phyloP scores from a whole-genome alignment of 1,140 invertebrate species.

The Pseudomyrmex flavicornis region DNA sequence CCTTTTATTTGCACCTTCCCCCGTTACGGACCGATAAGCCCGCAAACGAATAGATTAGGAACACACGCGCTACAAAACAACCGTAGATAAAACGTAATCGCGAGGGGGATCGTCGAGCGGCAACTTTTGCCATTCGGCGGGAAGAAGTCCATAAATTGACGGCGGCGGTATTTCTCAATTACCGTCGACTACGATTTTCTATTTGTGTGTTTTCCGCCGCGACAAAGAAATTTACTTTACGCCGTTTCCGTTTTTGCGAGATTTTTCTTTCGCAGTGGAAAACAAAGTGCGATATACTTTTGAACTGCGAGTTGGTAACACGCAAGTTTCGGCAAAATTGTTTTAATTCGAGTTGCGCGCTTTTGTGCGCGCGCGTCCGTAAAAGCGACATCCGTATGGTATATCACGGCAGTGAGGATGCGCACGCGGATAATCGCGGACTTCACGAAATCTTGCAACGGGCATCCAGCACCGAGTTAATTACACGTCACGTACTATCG shows the following conservation, averaged over 20 bases:
- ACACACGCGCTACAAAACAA: constrained; percentile 32
- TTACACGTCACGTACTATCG: constrained; percentile 57
- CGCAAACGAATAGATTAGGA: constrained; percentile 40
- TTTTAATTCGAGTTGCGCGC: constrained; percentile 9
- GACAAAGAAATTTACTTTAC: background rate
- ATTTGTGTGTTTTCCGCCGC: background rate
- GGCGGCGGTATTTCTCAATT: background rate
- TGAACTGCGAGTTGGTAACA: background rate
- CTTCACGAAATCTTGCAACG: constrained; percentile 46
- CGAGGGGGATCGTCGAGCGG: constrained; percentile 25
- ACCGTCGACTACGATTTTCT: constrained; percentile 5
- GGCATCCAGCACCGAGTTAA: constrained; percentile 43
- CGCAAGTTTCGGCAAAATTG: background rate
- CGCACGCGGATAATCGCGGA: constrained; percentile 52
- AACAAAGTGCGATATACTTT: background rate
- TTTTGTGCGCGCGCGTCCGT: no score
- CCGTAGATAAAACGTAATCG: constrained; percentile 51
- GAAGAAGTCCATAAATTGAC: constrained; percentile 24
- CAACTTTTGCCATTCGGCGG: background rate
- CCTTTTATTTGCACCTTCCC: constrained; percentile 24
- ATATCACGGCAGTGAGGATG: constrained; percentile 15
- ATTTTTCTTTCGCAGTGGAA: no score
- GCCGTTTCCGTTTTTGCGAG: background rate
- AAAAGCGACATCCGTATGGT: background rate
- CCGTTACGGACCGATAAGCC: constrained; percentile 40